These are phyloP conservation scores for Poeciliopsis occidentalis DNA, from an alignment of 2,113 vertebrate species.

Conservation along the genomic window DNA sequence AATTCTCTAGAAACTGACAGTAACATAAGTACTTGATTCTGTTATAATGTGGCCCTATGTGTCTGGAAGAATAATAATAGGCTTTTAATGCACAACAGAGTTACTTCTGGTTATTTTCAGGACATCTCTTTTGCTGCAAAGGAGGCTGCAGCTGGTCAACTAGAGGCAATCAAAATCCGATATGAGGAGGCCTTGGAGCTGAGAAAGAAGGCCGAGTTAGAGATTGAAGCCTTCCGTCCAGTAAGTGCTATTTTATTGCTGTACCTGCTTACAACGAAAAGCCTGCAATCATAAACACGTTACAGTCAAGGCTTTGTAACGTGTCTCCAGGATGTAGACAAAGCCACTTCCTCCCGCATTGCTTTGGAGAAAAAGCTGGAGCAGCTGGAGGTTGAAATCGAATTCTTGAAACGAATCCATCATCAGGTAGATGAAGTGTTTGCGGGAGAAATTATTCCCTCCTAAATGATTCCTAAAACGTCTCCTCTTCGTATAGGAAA, in stretches of 20 bases:
- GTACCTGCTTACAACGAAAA: neutral
- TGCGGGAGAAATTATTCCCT: neutral
- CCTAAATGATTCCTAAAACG: neutral
- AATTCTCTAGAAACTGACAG: too few relatives aligned
- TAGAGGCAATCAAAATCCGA: slow-evolving; percentile 76
- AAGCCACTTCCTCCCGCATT: slow-evolving; percentile 71
- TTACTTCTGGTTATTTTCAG: slow-evolving; percentile 70
- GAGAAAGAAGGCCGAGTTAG: slow-evolving; percentile 79
- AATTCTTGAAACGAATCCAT: slow-evolving; percentile 78
- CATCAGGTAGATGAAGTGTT: slow-evolving; percentile 70
- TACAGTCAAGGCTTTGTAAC: neutral
- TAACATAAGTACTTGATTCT: too few relatives aligned
- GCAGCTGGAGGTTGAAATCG: slow-evolving; percentile 78
- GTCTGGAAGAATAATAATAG: too few relatives aligned
- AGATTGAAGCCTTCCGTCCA: slow-evolving; percentile 81
- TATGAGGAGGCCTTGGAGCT: slow-evolving; percentile 79
- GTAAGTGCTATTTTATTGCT: slow-evolving; percentile 54
- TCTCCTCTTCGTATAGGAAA: slow-evolving; percentile 71
- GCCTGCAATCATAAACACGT: neutral
- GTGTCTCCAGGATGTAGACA: slow-evolving; percentile 69
- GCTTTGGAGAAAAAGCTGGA: slow-evolving; percentile 76
- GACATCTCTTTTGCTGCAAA: slow-evolving; percentile 77
- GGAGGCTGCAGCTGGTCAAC: slow-evolving; percentile 69
- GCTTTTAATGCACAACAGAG: neutral
- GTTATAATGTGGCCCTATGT: too few relatives aligned